Base-by-base conservation (phyloP, 2,888 invertebrate species). In the Brachypalpus laphriformis region DNA sequence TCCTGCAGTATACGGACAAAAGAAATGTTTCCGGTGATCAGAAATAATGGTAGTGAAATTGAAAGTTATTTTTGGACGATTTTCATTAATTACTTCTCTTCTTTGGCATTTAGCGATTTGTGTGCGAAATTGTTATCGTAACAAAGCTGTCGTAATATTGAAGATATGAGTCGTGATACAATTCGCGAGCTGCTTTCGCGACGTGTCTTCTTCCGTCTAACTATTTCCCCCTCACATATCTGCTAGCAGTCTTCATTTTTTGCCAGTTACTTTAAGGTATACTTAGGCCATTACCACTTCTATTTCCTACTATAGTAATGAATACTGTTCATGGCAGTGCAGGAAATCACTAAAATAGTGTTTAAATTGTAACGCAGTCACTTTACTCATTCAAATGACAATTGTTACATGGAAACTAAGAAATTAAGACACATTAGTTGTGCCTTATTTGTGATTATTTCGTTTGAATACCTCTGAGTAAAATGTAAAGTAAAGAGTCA, bases 11-110 rank as follows among this genome's bases (percentile, higher is more conserved):
- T 7, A 6, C 7, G 6, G 3, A 59, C 14, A 40, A 40, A 25
- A 49, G 49, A 65, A 16, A 70, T 56, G 34, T 16, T 40, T 51
- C 54, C 40, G 66, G 56, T 56, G 54, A 9, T 54, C 3, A 54
- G 14, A 14, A 14, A 42, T 31, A 40, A 61, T 42, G n/a, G 51
- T 6, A 49, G 49, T 61, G 63, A 65, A 49, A 65, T 49, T 65
- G 47, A 65, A 65, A 65, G 63, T 65, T 31, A 31, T 31, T 40
- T 40, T 14, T 40, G 14, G 14, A 5, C 14, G 8, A 5, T 65
- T 65, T 47, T 49, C n/a, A 18, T 31, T 63, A 34, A 65, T 65
- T 31, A 14, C 31, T 31, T 31, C 22, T 7, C n/a, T 20, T 47
- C 7, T 20, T 47, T 20, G 3, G 20, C 20, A 20, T 47, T 47